Conservation (phyloP, 2,113 vertebrate genomes). For the Phalacrocorax brasilianus region DNA sequence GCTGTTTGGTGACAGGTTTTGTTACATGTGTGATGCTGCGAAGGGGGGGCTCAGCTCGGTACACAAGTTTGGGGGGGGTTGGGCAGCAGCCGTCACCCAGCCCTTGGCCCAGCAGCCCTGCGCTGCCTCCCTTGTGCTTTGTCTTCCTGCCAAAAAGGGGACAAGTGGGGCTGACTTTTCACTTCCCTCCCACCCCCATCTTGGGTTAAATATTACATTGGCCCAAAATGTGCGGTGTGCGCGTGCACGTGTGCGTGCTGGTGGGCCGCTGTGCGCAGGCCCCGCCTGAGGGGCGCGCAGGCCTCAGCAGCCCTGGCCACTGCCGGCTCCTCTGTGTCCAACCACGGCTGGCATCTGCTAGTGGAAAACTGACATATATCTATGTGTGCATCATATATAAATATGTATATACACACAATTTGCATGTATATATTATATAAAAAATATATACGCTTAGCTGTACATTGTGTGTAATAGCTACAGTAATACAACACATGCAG, state of each 20-base stretch:
- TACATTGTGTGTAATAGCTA: background rate
- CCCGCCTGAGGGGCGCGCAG: no score
- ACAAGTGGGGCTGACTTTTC: accelerated
- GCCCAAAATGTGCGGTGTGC: no score
- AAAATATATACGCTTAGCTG: background rate
- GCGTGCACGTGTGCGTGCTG: no score
- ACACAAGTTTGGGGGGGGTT: background rate
- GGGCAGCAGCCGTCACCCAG: background rate
- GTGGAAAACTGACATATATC: background rate
- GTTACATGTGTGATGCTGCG: background rate
- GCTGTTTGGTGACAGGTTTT: background rate
- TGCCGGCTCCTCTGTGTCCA: background rate
- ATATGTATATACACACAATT: background rate
- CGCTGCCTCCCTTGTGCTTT: background rate
- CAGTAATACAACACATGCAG: background rate
- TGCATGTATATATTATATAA: no score
- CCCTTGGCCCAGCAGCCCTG: background rate
- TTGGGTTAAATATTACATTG: no score
- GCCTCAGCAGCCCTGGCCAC: background rate
- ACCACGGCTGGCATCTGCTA: background rate
- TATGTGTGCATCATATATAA: background rate
- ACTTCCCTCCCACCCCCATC: no score
- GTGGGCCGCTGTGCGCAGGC: no score
- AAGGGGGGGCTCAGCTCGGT: background rate
- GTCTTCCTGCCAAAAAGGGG: no score